These are phyloP conservation scores for Prunella himalayana DNA, from an alignment of 2,113 vertebrate genomes.

Conservation along the genomic window DNA sequence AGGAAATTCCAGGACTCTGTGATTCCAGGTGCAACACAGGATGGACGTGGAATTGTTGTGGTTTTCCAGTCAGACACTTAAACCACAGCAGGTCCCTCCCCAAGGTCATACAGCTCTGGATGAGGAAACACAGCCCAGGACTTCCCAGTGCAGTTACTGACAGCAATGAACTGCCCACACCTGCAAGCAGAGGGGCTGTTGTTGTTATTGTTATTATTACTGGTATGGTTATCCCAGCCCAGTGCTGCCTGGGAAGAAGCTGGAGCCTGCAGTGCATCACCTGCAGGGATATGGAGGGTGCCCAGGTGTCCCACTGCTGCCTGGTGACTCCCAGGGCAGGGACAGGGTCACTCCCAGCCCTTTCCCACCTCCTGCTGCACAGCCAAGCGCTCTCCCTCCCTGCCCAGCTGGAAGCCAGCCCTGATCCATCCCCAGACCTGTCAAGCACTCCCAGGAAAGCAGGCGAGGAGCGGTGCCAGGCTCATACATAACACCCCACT, in stretches of 20 bases:
- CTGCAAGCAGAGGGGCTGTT: background rate
- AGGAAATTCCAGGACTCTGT: fast-evolving
- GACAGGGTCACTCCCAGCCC: background rate
- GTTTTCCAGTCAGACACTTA: background rate
- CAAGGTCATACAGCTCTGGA: background rate
- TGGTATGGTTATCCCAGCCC: background rate
- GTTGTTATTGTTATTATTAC: fast-evolving
- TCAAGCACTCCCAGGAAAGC: background rate
- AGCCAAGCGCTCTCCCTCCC: background rate
- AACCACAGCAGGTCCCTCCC: fast-evolving
- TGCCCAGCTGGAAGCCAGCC: background rate
- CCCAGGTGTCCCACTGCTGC: background rate
- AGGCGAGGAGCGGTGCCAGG: background rate
- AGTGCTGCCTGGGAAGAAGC: background rate
- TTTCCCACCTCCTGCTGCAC: fast-evolving
- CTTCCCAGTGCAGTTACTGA: background rate
- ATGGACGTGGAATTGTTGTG: fast-evolving
- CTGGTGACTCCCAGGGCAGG: background rate
- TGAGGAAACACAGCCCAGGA: background rate
- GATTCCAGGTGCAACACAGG: background rate
- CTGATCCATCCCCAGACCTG: background rate
- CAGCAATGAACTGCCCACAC: background rate
- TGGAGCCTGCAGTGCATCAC: background rate
- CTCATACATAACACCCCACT: background rate
- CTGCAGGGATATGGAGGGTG: background rate